Evolutionary conservation across 2,888 invertebrate species (phyloP).

Genomic region (Oscheius myriophilus): DNA sequence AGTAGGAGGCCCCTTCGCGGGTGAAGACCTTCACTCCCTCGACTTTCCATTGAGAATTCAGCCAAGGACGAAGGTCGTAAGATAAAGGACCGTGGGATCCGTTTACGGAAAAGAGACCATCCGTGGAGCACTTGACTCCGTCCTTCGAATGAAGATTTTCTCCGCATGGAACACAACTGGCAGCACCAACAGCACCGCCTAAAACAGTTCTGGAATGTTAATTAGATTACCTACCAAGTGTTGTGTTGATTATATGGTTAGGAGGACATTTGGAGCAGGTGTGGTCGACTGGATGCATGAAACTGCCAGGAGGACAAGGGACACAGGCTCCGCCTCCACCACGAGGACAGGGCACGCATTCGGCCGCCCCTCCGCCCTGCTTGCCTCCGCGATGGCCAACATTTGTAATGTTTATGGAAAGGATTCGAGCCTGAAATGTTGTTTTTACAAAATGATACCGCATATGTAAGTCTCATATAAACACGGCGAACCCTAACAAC

Average conservation of each 20-base stretch:
- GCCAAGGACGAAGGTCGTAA: slow-evolving; percentile 58
- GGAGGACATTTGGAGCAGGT: slow-evolving; percentile 19
- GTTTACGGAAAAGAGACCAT: slow-evolving; percentile 18
- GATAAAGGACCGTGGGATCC: slow-evolving; percentile 32
- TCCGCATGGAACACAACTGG: slow-evolving; percentile 50
- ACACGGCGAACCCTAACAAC: too few species aligned
- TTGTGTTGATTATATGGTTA: slow-evolving; percentile 14
- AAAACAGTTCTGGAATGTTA: too few species aligned
- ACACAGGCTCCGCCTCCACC: slow-evolving; percentile 71
- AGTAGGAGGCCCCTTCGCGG: slow-evolving; percentile 68
- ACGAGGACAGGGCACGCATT: slow-evolving; percentile 72
- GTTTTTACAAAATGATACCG: too few species aligned
- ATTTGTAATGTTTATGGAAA: slow-evolving; percentile 75
- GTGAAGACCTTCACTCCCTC: slow-evolving; percentile 71
- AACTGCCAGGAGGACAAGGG: slow-evolving; percentile 75
- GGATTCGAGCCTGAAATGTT: slow-evolving; percentile 72
- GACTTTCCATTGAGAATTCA: slow-evolving; percentile 68
- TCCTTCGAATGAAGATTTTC: slow-evolving; percentile 52
- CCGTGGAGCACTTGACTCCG: slow-evolving; percentile 63
- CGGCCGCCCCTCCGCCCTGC: slow-evolving; percentile 74
- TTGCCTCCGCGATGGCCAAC: slow-evolving; percentile 62
- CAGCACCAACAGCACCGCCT: slow-evolving; percentile 10
- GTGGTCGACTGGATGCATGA: slow-evolving; percentile 70
- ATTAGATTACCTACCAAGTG: background rate
- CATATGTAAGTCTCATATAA: too few species aligned